phyloP scores from a whole-genome alignment of 2,888 invertebrate genomes.

The Leucophenga maculata region DNA sequence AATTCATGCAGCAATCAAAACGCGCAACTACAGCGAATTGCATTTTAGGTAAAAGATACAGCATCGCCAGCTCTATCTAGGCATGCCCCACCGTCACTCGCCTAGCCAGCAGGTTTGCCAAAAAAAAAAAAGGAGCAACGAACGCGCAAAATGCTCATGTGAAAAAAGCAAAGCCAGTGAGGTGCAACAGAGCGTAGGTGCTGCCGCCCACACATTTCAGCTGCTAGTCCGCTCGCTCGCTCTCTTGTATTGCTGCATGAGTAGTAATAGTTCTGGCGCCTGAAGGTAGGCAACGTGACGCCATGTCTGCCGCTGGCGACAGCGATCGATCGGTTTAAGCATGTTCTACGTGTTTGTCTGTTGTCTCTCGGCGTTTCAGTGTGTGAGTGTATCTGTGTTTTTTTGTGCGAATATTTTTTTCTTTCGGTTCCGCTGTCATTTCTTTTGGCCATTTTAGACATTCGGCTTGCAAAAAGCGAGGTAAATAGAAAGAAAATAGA shows the following conservation, averaged over 20 bases:
- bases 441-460: not conserved
- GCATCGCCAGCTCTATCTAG: not conserved
- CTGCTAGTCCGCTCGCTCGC: too few relatives aligned
- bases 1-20: constrained; percentile 20
- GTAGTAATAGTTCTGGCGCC: too few relatives aligned
- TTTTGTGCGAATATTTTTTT: constrained; percentile 37
- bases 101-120: not conserved
- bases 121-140: not conserved
- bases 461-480: not conserved
- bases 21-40: not conserved
- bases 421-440: not conserved
- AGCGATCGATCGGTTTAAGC: not conserved
- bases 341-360: not conserved
- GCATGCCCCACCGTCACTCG: not conserved
- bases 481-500: constrained; percentile 31
- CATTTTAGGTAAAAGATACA: constrained; percentile 2
- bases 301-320: not conserved
- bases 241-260: too few relatives aligned
- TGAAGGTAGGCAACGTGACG: not conserved
- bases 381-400: not conserved
- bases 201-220: too few relatives aligned
- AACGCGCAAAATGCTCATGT: not conserved
- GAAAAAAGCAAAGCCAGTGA: not conserved
- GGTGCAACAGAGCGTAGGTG: not conserved
- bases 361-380: too few relatives aligned